Evolutionary conservation across 2,113 vertebrate genomes (phyloP).

Genomic region (Motacilla alba): DNA sequence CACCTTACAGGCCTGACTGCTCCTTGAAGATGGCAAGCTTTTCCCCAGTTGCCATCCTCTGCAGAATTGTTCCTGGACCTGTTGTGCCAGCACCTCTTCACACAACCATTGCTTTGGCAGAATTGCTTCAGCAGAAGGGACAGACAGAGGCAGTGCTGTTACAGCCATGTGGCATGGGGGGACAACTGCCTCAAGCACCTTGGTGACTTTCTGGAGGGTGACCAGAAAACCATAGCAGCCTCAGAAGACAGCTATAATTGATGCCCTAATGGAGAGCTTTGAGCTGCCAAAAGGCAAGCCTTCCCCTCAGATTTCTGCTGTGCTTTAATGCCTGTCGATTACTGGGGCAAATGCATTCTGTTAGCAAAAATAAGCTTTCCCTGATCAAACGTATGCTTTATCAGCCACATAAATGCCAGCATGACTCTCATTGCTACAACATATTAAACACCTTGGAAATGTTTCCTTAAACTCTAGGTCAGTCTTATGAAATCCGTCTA

Average conservation of each 20-base stretch:
- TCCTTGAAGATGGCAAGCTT: not conserved
- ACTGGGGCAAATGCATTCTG: slow-evolving; percentile 26
- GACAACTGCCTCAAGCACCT: not conserved
- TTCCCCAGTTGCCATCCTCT: not conserved
- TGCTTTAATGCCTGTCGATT: slow-evolving; percentile 9
- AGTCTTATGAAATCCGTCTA: slow-evolving; percentile 96
- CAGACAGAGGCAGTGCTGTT: not conserved
- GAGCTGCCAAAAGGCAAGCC: not conserved
- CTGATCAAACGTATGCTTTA: slow-evolving; percentile 56
- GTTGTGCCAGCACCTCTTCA: not conserved
- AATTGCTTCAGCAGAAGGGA: not conserved
- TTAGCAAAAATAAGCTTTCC: slow-evolving; percentile 43
- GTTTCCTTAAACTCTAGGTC: slow-evolving; percentile 79
- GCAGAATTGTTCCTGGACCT: not conserved
- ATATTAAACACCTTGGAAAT: slow-evolving; percentile 74
- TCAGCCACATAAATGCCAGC: slow-evolving; percentile 66
- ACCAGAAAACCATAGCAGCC: not conserved
- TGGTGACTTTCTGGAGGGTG: not conserved
- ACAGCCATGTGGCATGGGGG: not conserved
- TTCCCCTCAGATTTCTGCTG: slow-evolving; percentile 14
- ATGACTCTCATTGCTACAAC: slow-evolving; percentile 73
- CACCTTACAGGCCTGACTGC: not conserved
- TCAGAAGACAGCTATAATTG: not conserved
- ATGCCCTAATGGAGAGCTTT: not conserved
- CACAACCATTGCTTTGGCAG: not conserved